Percentiles rank a stretch among this genome's conserved stretches.
phyloP scores from a whole-genome alignment of 2,797 vertebrate genomes.

The Furcifer pardalis region DNA sequence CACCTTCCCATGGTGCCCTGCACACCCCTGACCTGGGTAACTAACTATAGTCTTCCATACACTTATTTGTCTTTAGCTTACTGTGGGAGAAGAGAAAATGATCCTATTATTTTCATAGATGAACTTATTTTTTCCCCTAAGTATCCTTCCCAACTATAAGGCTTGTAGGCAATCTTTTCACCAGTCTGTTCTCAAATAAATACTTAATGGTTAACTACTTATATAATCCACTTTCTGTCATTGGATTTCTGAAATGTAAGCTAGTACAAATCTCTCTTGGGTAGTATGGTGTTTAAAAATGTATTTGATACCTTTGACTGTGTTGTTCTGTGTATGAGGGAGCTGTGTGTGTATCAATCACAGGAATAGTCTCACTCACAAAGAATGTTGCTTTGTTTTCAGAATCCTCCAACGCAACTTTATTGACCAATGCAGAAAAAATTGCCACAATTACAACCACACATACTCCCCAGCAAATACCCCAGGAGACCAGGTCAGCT shows the following conservation, averaged over 20 bases:
- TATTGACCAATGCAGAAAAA: conserved; percentile 98
- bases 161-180: background rate
- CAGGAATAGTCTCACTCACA: conserved; percentile 26
- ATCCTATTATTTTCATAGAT: background rate
- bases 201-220: conserved; percentile 14
- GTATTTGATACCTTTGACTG: conserved; percentile 28
- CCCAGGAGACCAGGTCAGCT: conserved; percentile 90
- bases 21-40: too few species aligned
- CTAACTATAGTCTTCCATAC: background rate
- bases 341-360: conserved; percentile 13
- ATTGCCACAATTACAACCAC: conserved; percentile 99
- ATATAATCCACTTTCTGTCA: conserved; percentile 11
- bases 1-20: too few species aligned
- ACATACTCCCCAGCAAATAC: conserved; percentile 90
- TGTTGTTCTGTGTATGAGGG: conserved; percentile 23
- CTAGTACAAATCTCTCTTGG: background rate
- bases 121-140: background rate
- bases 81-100: background rate
- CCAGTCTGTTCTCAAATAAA: background rate
- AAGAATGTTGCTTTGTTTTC: conserved; percentile 61
- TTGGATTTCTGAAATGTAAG: conserved; percentile 17
- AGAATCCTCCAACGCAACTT: conserved; percentile 97
- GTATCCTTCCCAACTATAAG: background rate
- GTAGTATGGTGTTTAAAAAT: conserved; percentile 11
- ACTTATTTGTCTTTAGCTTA: background rate